Evolutionary conservation across 64 coral and sea anemone genomes (phyloP).

Genomic region (Platygyra sinensis): DNA sequence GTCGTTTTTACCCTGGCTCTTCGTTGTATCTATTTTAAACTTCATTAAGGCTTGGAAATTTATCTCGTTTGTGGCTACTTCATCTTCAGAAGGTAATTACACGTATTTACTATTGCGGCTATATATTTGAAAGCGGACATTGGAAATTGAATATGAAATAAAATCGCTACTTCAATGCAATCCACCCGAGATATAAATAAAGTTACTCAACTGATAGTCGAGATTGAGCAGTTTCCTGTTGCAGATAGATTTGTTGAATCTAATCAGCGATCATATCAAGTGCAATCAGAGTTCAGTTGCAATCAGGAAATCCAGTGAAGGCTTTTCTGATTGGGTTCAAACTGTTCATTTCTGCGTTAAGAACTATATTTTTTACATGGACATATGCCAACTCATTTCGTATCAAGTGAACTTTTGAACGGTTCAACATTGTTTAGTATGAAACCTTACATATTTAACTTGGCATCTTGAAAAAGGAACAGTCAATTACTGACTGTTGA

Average conservation of each 20-base stretch:
- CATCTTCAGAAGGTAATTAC: too few relatives aligned
- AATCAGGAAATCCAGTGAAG: neutral
- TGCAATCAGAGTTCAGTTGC: neutral
- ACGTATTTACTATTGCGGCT: too few relatives aligned
- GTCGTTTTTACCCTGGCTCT: too few relatives aligned
- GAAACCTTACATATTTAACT: neutral
- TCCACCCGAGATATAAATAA: neutral
- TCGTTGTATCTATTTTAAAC: too few relatives aligned
- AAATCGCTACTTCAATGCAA: neutral
- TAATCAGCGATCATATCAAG: neutral
- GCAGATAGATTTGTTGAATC: neutral
- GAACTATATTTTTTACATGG: neutral
- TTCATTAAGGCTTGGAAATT: too few relatives aligned
- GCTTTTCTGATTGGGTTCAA: neutral
- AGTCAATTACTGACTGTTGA: neutral
- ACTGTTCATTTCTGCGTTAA: neutral
- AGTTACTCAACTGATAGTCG: neutral
- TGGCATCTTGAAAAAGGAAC: neutral
- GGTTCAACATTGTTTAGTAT: neutral
- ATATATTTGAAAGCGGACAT: neutral
- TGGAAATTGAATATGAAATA: neutral
- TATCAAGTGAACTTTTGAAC: neutral
- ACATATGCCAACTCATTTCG: neutral
- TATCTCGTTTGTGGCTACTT: too few relatives aligned
- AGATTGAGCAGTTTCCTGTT: conserved; percentile 10